Base-by-base conservation (phyloP, 2,113 vertebrate genomes). In the Oxyruncus cristatus region DNA sequence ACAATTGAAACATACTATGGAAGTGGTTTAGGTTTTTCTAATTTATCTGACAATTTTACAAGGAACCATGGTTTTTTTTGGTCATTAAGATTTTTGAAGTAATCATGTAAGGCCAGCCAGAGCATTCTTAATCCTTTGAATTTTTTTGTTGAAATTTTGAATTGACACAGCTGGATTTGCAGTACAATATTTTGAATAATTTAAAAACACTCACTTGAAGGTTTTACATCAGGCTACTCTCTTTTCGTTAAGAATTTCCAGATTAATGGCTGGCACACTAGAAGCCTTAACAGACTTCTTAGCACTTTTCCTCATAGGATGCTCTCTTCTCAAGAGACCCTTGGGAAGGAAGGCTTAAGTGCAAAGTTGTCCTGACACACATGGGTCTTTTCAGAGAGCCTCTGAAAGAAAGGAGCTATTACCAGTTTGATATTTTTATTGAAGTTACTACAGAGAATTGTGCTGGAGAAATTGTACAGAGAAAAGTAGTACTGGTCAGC, bases 111-210 rank as follows among this genome's bases (percentile, higher is more conserved):
- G 59, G 73, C 81, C 41, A 93, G 81, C 66, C 86, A 86, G 62
- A 81, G 74, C 44, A 82, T 74, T 94, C 77, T 78, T 63, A 28
- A 42, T 75, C 52, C 26, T 87, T 87, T 85, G 71, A 74, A 58
- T 79, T 58, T 91, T 97, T 86, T 94, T 80, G 30, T 84, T 92
- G 93, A 92, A 91, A 88, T 93, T 97, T 44, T 91, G 30, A 86
- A 74, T 88, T 93, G 18, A 58, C n/a, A 85, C 50, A 85, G 55
- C 67, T 91, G 42, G 41, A 59, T 87, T 27, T 86, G n/a, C 81
- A 74, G 77, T 73, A 78, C 30, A 78, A 94, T 75, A 80, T 84
- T 79, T 62, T 89, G 68, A 95, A 95, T 92, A 78, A 95, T 79
- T 87, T 73, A 58, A 96, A 96, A 75, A 28, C 50, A 83, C 52